Evolutionary conservation across 2,113 vertebrate species (phyloP).

Genomic region (Carassius auratus): DNA sequence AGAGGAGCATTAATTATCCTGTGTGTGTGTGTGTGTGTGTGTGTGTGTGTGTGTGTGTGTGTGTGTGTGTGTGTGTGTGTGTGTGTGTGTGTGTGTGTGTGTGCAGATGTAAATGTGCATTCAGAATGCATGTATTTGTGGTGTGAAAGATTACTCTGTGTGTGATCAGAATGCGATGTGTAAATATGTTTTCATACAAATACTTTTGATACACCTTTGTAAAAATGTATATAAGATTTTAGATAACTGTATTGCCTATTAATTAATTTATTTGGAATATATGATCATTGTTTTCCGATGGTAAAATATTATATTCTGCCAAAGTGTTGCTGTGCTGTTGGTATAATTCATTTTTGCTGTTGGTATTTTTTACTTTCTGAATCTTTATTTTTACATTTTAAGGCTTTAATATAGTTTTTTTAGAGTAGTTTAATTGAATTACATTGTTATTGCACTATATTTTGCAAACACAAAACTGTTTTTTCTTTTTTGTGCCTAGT

Average conservation of each 20-base stretch:
- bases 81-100: slow-evolving; percentile 35
- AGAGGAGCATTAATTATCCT: slow-evolving; percentile 21
- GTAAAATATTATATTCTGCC: slow-evolving; percentile 69
- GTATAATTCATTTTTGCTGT: slow-evolving; percentile 47
- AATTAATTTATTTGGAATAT: slow-evolving; percentile 78
- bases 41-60: slow-evolving; percentile 35
- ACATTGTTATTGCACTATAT: slow-evolving; percentile 37
- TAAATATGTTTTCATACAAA: slow-evolving; percentile 80
- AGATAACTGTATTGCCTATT: slow-evolving; percentile 73
- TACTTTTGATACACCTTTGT: slow-evolving; percentile 79
- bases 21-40: slow-evolving; percentile 45
- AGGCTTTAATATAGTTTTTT: neutral
- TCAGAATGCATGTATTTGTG: slow-evolving; percentile 25
- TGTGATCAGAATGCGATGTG: slow-evolving; percentile 71
- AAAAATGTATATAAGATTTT: slow-evolving; percentile 83
- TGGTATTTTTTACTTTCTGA: slow-evolving; percentile 11
- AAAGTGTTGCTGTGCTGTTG: slow-evolving; percentile 72
- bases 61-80: slow-evolving; percentile 44
- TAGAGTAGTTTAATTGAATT: slow-evolving; percentile 8
- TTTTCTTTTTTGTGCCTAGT: slow-evolving; percentile 54
- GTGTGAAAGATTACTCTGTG: slow-evolving; percentile 47
- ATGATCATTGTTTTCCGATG: slow-evolving; percentile 69
- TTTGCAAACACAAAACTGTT: neutral
- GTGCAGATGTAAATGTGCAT: slow-evolving; percentile 23
- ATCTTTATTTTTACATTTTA: neutral